Base-by-base conservation (phyloP, 2,797 vertebrate species). In the Champsocephalus gunnari region DNA sequence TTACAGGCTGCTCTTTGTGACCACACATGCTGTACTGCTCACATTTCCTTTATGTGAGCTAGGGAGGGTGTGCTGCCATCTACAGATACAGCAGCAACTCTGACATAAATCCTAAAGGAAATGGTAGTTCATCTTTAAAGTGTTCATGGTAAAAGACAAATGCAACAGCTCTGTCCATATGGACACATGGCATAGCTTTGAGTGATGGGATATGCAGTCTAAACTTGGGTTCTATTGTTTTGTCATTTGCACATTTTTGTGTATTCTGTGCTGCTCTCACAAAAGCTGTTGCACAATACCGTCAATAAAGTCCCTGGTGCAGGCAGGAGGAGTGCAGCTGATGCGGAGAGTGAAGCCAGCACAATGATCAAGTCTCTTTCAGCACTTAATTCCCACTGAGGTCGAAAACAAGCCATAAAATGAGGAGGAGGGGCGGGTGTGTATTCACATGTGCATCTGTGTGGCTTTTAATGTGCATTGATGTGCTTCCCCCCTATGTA, bases 371-470 rank as follows among this genome's bases (percentile, higher is more conserved):
- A 88, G 84, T 82, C 87, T 91, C 89, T 91, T 87, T 88, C 88
- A 86, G 81, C 74, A 19, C 79, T 81, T 81, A 66, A 73, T 87
- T 83, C 83, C 77, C 72, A 59, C 75, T 53, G 86, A 87, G 80
- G 81, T 86, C 50, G 73, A 93, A 93, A 92, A 93, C 87, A 92
- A 92, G 89, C 82, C 86, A 75, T 89, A 85, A 91, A 90, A 85
- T 53, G 70, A 77, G 79, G 87, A 89, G 89, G 89, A 81, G 85
- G 90, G 66, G 66, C 57, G 68, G 54, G 67, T 51, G 58, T 41
- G 63, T 38, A 51, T 71, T 63, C 66, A 24, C 55, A 70, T 78
- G 80, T 64, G 70, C 45, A 13, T 67, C 63, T 51, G 67, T 70
- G 68, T 56, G 73, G 73, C 64, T 72, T 73, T 71, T 70, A 67